Base-by-base conservation (phyloP, 92 coral and sea anemone genomes). In the Palythoa caribaeorum region DNA sequence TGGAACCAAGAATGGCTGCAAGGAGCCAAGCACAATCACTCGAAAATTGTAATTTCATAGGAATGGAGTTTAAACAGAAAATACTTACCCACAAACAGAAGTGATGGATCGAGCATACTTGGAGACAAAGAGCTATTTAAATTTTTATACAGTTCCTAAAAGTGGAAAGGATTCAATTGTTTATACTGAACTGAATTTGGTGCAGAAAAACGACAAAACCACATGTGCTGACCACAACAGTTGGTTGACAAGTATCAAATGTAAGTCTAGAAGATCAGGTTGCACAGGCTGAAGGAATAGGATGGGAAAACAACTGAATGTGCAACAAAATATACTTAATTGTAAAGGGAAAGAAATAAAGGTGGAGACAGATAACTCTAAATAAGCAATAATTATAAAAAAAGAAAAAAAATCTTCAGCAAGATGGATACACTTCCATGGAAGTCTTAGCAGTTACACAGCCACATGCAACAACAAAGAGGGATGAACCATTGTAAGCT, bases 141-240 rank as follows among this genome's bases (percentile, higher is more conserved):
- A 92, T 77, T 89, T 40, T 90, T 89, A 83, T 93, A 95, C 79
- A 95, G 80, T 69, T 95, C 96, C 98, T 95, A 76, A 68, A 68
- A 19, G 20, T 68, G 65, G 19, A 59, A 68, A 14, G 16, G 16
- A 59, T 59, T 9, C 11, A 55, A 55, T 55, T 55, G 2, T 55
- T 9, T 55, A 55, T 55, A 12, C 62, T 14, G 20, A 15, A 59
- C 16, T 14, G 13, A 59, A 59, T 14, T 9, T 59, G 65, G 50
- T 44, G n/a, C 65, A 12, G n/a, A 57, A 7, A 9, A 57, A 57
- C 3, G 15, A 13, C 15, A 57, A 9, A 14, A 57, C 4, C 65
- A 57, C 65, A 57, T 12, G 3, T 57, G 15, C 16, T 57, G 17
- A 28, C 28, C 11, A 57, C 15, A 57, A 57, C 0, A 57, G 4